Evolutionary conservation across 2,113 vertebrate genomes (phyloP), one percentile per base, ranked within the genome.

Genomic region (Glareola pratincola): DNA sequence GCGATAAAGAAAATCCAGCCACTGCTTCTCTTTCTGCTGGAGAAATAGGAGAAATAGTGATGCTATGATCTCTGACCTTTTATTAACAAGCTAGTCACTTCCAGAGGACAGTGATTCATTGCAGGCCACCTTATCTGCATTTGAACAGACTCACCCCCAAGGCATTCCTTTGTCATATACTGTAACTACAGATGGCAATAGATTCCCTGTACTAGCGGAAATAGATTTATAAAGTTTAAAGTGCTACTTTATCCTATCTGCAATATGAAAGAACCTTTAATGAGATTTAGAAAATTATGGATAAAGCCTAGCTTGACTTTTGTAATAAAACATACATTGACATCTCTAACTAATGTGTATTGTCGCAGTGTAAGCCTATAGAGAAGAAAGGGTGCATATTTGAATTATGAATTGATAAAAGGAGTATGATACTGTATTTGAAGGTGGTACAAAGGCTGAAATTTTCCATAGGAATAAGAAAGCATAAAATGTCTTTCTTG

Each of bases 281-380:
- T 98, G 96, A 98, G 96, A 97, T 97, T 96, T 97, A 95, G 84
- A 83, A 96, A 97, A 97, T 96, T 96, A 96, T 73, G 88, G 91
- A 62, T 92, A 94, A 95, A 94, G 92, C 63, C 41, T 83, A 37
- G 56, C 94, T 96, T 94, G 88, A 91, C 94, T 96, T 97, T 92
- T 74, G 37, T 97, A 95, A 95, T 97, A 95, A 96, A 97, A 94
- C 79, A 53, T 66, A 73, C 47, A 39, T 60, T 17, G 45, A 87
- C 92, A 83, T 90, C 67, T 81, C 92, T 69, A 88, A 90, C 88
- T 86, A 91, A 92, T 36, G 73, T 54, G 79, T 75, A 93, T 88
- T 96, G 86, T 96, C 21, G 59, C 50, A 60, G 50, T 47, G 32
- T 45, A 92, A 96, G 63, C 74, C 95, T 73, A 56, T 34, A 71